Percentiles rank a stretch among this genome's conserved stretches.
phyloP scores from a whole-genome alignment of 2,113 vertebrate species.

The Nesospiza acunhae region DNA sequence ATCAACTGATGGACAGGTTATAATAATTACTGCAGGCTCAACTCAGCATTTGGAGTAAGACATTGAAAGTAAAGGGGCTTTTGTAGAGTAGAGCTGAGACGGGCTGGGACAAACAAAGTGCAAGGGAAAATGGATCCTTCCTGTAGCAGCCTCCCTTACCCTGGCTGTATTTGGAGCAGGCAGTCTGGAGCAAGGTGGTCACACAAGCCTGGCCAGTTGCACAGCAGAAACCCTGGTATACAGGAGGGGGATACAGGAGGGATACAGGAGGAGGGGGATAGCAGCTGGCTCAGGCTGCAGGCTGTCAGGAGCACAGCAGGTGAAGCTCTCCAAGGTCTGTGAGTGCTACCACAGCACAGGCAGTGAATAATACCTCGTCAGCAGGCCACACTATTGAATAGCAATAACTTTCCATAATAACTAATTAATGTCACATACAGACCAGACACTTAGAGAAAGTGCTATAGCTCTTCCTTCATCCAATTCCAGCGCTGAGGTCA shows the following conservation, averaged over 20 bases:
- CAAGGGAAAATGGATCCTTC: not conserved
- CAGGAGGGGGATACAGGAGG: not conserved
- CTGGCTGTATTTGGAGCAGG: not conserved
- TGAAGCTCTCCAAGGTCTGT: not conserved
- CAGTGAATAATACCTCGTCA: not conserved
- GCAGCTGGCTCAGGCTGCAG: not conserved
- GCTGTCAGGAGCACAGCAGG: not conserved
- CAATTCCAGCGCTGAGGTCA: accelerated
- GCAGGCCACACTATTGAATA: slow-evolving; percentile 6
- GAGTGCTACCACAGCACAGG: not conserved
- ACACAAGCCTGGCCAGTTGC: not conserved
- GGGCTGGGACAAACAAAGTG: not conserved
- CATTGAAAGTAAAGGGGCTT: not conserved
- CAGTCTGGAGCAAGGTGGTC: not conserved
- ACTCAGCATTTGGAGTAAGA: not conserved
- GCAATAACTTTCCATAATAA: slow-evolving; percentile 43
- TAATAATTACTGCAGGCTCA: not conserved
- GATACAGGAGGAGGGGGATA: not conserved
- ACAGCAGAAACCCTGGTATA: not conserved
- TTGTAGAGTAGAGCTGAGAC: not conserved
- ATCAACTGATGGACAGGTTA: not conserved
- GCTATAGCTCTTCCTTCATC: not conserved
- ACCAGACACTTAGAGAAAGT: slow-evolving; percentile 7
- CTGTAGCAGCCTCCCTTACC: not conserved
- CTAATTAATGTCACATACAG: slow-evolving; percentile 30